Evolutionary conservation across 2,888 invertebrate genomes (phyloP), one percentile per base, ranked within the genome.

Genomic region (Andrena minutula): DNA sequence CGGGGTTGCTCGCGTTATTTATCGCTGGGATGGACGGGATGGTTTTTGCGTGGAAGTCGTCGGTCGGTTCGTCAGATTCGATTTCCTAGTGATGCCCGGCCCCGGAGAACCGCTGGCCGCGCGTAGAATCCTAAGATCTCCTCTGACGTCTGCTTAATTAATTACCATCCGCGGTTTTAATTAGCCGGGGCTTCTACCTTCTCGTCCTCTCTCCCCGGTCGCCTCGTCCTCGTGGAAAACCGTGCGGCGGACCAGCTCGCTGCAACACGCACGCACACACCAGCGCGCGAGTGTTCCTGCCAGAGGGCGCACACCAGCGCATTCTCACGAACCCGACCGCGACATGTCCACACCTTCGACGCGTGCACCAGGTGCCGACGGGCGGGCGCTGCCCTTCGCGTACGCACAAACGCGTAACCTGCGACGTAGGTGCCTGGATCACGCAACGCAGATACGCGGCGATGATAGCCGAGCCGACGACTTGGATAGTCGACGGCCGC

Each of bases 141-240:
- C 86, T 88, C 92, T 92, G 92, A 92, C 93, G 91, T 92, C 91
- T 92, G 92, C 93, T 93, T 93, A 93, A 94, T 94, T 94, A 93
- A 94, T 94, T 93, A 94, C 93, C 91, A 92, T 93, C 93, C 92
- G 92, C 91, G 93, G 93, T 93, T 94, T 94, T 93, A 94, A 94
- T 94, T 93, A 94, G 93, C 93, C 86, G 89, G 89, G 86, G 83
- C 85, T 89, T 79, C 88, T 84, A 88, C 86, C 86, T 83, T 86
- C 89, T 23, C 81, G 74, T 75, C 65, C 85, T 74, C 86, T 65
- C 61, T 75, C 65, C 58, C 28, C 51, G 41, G 12, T 60, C 61
- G 71, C 53, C 71, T 84, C 86, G 79, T 83, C 73, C 86, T 60
- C 72, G 75, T 79, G 89, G 88, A 90, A 90, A 91, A 90, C 88